Conservation (phyloP, 2,888 invertebrate genomes). For the Tanytarsus gracilentus region DNA sequence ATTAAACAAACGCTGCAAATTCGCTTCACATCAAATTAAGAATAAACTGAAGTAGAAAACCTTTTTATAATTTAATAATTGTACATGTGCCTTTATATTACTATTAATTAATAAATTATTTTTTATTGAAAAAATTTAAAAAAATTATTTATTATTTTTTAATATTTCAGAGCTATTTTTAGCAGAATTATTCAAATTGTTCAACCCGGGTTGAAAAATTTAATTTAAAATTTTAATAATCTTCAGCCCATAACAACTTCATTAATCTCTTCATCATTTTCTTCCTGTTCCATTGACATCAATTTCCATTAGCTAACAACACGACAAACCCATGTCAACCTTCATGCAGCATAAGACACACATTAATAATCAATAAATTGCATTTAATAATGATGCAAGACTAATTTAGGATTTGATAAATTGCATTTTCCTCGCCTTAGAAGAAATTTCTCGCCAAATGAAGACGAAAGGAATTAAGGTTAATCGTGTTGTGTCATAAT, state of each 20-base stretch:
- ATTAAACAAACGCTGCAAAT: neutral
- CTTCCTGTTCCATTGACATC: too few relatives aligned
- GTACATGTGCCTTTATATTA: conserved; percentile 19
- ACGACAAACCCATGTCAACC: too few relatives aligned
- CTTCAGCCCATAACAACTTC: too few relatives aligned
- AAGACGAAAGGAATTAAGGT: too few relatives aligned
- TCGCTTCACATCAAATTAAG: neutral
- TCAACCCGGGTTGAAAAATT: too few relatives aligned
- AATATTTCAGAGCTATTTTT: conserved; percentile 14
- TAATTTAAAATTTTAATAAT: too few relatives aligned
- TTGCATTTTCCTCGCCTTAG: conserved; percentile 3
- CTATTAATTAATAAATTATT: conserved; percentile 27
- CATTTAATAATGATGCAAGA: conserved; percentile 18
- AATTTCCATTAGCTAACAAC: too few relatives aligned
- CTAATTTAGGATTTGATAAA: conserved; percentile 19
- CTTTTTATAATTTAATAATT: neutral
- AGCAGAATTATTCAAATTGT: neutral
- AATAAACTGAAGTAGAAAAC: neutral
- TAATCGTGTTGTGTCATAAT: too few relatives aligned
- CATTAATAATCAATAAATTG: too few relatives aligned
- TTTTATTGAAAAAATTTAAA: conserved; percentile 20
- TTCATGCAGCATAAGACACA: too few relatives aligned
- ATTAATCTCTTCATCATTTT: too few relatives aligned
- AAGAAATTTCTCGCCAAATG: too few relatives aligned
- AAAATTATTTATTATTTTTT: neutral